These are phyloP conservation scores for Marisa cornuarietis DNA, from an alignment of 1,140 invertebrate genomes.

Conservation along the genomic window DNA sequence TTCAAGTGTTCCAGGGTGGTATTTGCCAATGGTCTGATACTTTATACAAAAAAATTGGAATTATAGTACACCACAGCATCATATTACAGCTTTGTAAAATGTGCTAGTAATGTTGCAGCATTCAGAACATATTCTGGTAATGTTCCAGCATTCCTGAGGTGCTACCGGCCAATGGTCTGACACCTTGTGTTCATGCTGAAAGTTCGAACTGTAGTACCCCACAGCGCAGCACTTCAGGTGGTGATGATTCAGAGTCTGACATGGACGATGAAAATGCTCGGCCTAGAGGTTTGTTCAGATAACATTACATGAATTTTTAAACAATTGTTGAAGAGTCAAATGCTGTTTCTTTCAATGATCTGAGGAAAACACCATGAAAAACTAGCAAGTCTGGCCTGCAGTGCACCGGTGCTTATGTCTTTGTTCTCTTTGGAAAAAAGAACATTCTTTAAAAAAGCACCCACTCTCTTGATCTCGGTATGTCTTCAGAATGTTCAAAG, in stretches of 20 bases:
- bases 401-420: too few relatives aligned
- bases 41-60: not conserved
- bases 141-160: slow-evolving; percentile 22
- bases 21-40: slow-evolving; percentile 6
- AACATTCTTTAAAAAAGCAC: too few relatives aligned
- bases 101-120: not conserved
- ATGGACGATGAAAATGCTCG: slow-evolving; percentile 69
- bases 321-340: too few relatives aligned
- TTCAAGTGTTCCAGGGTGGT: slow-evolving; percentile 8
- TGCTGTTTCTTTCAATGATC: too few relatives aligned
- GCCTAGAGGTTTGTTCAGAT: slow-evolving; percentile 62
- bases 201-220: slow-evolving; percentile 46
- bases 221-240: slow-evolving; percentile 44
- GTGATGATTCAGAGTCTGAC: slow-evolving; percentile 65
- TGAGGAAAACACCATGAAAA: too few relatives aligned
- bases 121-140: not conserved
- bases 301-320: too few relatives aligned
- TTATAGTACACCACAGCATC: not conserved
- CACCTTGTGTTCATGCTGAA: slow-evolving; percentile 5
- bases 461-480: too few relatives aligned
- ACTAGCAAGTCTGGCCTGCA: too few relatives aligned
- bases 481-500: too few relatives aligned
- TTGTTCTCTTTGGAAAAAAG: too few relatives aligned
- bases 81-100: not conserved
- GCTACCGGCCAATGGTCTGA: slow-evolving; percentile 24